Evolutionary conservation across 2,113 vertebrate species (phyloP).

Genomic region (Chitala chitala): DNA sequence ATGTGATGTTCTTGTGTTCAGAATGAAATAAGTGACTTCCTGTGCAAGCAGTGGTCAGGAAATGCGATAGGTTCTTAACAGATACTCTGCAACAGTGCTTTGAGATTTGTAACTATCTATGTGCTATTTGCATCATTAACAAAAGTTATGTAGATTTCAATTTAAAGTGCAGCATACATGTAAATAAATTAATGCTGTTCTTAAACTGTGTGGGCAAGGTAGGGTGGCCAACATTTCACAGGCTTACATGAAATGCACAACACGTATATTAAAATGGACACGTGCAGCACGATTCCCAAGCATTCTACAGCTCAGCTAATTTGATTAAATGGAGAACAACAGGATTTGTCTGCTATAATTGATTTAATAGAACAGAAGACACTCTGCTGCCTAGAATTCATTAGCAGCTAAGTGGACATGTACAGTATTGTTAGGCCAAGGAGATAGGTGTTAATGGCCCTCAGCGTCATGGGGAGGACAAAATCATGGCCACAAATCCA

Average conservation of each 20-base stretch:
- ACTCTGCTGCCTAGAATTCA: slow-evolving; percentile 18
- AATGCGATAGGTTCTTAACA: too few species aligned
- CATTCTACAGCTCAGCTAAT: slow-evolving; percentile 17
- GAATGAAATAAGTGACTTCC: too few species aligned
- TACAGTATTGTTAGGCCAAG: slow-evolving; percentile 15
- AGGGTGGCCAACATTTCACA: neutral
- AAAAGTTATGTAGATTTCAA: too few species aligned
- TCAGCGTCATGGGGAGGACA: neutral
- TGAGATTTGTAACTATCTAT: too few species aligned
- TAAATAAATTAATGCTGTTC: too few species aligned
- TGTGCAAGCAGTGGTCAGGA: too few species aligned
- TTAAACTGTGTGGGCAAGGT: neutral
- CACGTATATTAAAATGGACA: slow-evolving; percentile 1
- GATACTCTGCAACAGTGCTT: too few species aligned
- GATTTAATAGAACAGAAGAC: slow-evolving; percentile 14
- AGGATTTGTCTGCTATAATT: slow-evolving; percentile 17
- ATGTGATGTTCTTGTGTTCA: too few species aligned
- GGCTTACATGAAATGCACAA: neutral
- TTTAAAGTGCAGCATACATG: too few species aligned
- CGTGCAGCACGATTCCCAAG: neutral
- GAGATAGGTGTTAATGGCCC: slow-evolving; percentile 10
- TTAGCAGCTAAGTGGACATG: slow-evolving; percentile 14
- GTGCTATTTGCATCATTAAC: too few species aligned
- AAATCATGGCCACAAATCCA: neutral
- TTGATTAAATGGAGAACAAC: slow-evolving; percentile 17